Percentiles rank a stretch among this genome's conserved stretches.
Evolutionary conservation across 2,888 invertebrate genomes (phyloP).

Genomic region (Scotopteryx bipunctaria): DNA sequence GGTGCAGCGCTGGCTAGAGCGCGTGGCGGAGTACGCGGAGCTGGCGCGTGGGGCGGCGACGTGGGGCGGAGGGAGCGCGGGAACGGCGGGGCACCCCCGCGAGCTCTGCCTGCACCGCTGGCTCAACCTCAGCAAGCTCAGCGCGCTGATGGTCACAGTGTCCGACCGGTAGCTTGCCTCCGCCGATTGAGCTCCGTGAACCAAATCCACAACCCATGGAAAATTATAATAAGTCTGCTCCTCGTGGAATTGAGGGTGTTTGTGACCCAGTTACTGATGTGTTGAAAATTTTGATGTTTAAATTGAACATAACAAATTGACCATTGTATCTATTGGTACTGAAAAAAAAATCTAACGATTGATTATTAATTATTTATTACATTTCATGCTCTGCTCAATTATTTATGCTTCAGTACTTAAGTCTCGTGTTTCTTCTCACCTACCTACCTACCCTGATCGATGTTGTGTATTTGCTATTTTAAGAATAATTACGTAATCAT

Average conservation of each 20-base stretch:
- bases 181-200: background rate
- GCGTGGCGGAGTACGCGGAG: constrained; percentile 55
- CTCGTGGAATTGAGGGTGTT: constrained; percentile 3
- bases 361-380: too few species aligned
- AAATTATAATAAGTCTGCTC: background rate
- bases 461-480: background rate
- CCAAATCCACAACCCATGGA: background rate
- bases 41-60: constrained; percentile 15
- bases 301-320: background rate
- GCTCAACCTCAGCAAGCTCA: constrained; percentile 61
- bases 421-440: background rate
- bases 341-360: too few species aligned
- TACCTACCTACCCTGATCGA: background rate
- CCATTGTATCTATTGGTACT: too few species aligned
- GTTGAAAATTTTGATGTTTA: background rate
- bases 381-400: too few species aligned
- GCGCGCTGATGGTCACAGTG: constrained; percentile 54
- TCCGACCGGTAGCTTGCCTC: constrained; percentile 58
- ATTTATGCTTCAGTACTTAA: too few species aligned
- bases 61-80: constrained; percentile 20
- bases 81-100: too few species aligned
- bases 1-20: constrained; percentile 69
- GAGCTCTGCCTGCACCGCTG: constrained; percentile 49
- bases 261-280: background rate
- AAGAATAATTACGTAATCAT: too few species aligned